Percentiles rank a stretch among this genome's conserved stretches.
Conservation (phyloP, 1,140 invertebrate genomes). For the Bombus vancouverensis region DNA sequence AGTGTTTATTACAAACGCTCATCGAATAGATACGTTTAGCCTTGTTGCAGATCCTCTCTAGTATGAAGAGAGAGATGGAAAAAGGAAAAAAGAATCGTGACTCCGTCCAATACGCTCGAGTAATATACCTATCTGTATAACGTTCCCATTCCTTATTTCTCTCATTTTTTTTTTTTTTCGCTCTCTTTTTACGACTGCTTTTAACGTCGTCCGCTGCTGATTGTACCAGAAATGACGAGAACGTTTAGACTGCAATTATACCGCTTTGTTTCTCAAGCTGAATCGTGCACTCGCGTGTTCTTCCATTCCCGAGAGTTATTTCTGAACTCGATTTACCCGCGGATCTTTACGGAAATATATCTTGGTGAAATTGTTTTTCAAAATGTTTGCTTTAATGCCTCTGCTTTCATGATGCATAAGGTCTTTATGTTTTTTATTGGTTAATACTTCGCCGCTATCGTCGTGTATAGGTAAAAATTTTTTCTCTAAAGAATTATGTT, state of each 20-base stretch:
- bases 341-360: neutral
- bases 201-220: constrained; percentile 43
- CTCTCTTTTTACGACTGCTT: constrained; percentile 40
- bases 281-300: neutral
- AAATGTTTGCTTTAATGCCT: neutral
- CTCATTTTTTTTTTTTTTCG: neutral
- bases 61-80: neutral
- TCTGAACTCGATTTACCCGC: constrained; percentile 18
- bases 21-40: constrained; percentile 41
- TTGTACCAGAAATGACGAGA: constrained; percentile 43
- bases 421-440: constrained; percentile 20
- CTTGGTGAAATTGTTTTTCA: neutral
- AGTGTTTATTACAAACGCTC: constrained; percentile 51
- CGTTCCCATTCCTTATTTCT: constrained; percentile 1
- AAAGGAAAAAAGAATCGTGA: constrained; percentile 8
- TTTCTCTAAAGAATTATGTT: neutral
- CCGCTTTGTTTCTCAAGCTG: constrained; percentile 24
- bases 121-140: constrained; percentile 39
- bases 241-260: constrained; percentile 52
- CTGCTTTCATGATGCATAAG: too few species aligned
- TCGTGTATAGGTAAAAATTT: neutral
- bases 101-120: constrained; percentile 1
- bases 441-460: neutral
- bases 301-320: constrained; percentile 16
- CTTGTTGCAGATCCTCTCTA: constrained; percentile 26